phyloP scores from a whole-genome alignment of 1,140 invertebrate species.

The Brachionus asplanchnoidis region DNA sequence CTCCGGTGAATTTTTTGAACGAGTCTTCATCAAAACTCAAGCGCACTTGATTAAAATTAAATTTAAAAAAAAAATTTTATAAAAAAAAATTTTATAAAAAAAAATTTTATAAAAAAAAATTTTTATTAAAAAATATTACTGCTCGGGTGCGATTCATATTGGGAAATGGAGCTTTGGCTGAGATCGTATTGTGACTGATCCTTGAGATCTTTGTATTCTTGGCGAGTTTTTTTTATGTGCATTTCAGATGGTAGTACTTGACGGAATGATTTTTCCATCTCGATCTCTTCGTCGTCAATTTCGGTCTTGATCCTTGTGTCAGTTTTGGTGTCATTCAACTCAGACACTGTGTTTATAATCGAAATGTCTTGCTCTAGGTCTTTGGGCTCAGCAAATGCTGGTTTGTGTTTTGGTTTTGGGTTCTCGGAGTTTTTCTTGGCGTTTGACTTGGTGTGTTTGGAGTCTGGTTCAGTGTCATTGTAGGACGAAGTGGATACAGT shows the following conservation, averaged over 20 bases:
- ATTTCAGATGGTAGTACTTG: constrained; percentile 52
- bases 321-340: constrained; percentile 15
- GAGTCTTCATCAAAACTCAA: constrained; percentile 47
- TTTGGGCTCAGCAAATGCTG: neutral
- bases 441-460: neutral
- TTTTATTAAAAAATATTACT: neutral
- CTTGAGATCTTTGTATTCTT: constrained; percentile 44
- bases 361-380: neutral
- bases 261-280: constrained; percentile 49
- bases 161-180: constrained; percentile 19
- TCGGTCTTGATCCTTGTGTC: neutral
- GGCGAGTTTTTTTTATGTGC: constrained; percentile 50
- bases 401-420: neutral
- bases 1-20: constrained; percentile 53
- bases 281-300: constrained; percentile 48
- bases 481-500: constrained; percentile 6
- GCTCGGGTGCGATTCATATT: neutral
- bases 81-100: too few species aligned
- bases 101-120: too few species aligned
- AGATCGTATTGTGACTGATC: constrained; percentile 1
- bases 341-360: constrained; percentile 3
- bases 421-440: neutral
- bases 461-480: neutral
- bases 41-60: neutral
- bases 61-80: neutral